A percentile compares a stretch with the other conserved stretches of the same genome.
Evolutionary conservation across 2,888 invertebrate genomes (phyloP).

Genomic region (Pomacea canaliculata): DNA sequence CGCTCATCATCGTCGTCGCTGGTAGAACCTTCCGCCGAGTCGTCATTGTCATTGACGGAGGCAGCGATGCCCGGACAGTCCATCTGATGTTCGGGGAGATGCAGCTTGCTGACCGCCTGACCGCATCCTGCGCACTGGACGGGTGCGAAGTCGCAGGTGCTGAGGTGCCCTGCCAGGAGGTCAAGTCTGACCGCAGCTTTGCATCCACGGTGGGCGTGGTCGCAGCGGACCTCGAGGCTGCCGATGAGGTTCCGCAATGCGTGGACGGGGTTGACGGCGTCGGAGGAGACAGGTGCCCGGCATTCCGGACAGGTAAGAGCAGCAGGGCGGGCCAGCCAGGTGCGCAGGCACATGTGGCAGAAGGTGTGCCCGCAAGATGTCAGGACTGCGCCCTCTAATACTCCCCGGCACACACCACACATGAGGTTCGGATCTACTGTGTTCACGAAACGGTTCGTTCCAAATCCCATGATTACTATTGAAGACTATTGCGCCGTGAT

Average conservation of each 20-base stretch:
- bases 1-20: background rate
- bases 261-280: constrained; percentile 56
- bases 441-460: constrained; percentile 52
- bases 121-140: constrained; percentile 63
- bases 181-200: constrained; percentile 55
- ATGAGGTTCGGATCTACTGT: constrained; percentile 63
- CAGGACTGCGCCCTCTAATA: constrained; percentile 62
- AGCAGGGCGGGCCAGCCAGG: constrained; percentile 57
- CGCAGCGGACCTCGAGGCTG: constrained; percentile 58
- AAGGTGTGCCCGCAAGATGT: constrained; percentile 67
- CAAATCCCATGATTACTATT: constrained; percentile 56
- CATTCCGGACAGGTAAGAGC: constrained; percentile 62
- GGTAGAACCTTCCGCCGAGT: background rate
- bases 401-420: constrained; percentile 64
- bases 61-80: constrained; percentile 71
- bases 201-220: constrained; percentile 54
- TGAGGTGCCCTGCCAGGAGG: constrained; percentile 44
- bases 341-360: constrained; percentile 58
- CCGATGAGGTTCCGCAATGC: constrained; percentile 62
- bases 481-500: background rate
- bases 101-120: constrained; percentile 45
- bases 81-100: constrained; percentile 60
- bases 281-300: constrained; percentile 39
- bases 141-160: constrained; percentile 52
- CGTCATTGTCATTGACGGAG: constrained; percentile 53